Evolutionary conservation across 2,888 invertebrate genomes (phyloP), one percentile per base, ranked within the genome.

Genomic region (Bellardia bayeri): DNA sequence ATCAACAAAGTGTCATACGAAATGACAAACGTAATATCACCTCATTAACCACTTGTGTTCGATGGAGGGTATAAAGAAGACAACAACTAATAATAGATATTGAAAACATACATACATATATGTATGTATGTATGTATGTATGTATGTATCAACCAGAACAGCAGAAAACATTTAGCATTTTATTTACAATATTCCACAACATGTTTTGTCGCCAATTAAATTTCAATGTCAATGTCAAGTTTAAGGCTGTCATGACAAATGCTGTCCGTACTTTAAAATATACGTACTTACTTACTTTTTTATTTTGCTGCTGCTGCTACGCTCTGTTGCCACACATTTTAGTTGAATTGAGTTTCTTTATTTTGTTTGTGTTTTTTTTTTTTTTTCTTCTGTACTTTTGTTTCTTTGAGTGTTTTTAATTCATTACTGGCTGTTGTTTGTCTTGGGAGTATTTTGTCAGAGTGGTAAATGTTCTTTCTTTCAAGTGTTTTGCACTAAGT

Each of bases 171-270:
- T 45, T n/a, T 30, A 54, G 42, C 30, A 68, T 37, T 72, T 72
- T 56, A 56, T 42, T 16, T 56, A 56, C 30, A 56, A 58, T 37
- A 51, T 51, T 9, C 30, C 49, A 51, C 40, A 69, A 30, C 5
- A 61, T 71, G 69, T 30, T 63, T 71, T 83, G 71, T 79, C 37
- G 64, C 56, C 72, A 49, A 79, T 66, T 58, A 84, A 56, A 79
- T 84, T 84, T 86, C 86, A 86, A 82, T 86, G 86, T 86, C 82
- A 86, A 68, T 86, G 86, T 82, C 86, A 86, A 86, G 78, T 72
- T 86, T 68, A 79, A 82, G 78, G 74, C 74, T 56, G 64, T 37
- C 69, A 45, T 71, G 75, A 61, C 63, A 71, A 76, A 49, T 76
- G 75, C 56, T 75, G 16, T 49, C 37, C 16, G 63, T 54, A 54